Conservation (phyloP, 2,797 vertebrate species). For the Philypnodon macrostomus region DNA sequence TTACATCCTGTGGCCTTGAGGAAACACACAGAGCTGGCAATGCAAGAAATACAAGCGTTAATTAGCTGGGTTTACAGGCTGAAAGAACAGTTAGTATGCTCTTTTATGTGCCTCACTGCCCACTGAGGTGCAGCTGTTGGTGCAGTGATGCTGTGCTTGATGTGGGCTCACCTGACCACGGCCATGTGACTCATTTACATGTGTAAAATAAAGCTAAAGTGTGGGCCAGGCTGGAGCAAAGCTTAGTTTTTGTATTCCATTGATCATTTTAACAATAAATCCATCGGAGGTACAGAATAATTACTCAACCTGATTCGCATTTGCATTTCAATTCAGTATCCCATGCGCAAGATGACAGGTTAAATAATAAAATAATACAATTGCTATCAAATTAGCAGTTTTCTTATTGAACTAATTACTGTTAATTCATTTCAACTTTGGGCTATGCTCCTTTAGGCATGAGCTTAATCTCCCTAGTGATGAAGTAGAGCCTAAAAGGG, state of each 20-base stretch:
- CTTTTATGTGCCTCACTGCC: slow-evolving; percentile 46
- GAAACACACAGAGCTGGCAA: slow-evolving; percentile 55
- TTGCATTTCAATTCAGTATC: slow-evolving; percentile 52
- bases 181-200: slow-evolving; percentile 41
- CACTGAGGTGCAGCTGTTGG: slow-evolving; percentile 38
- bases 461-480: slow-evolving; percentile 77
- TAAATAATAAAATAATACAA: slow-evolving; percentile 67
- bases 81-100: slow-evolving; percentile 47
- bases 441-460: slow-evolving; percentile 74
- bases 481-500: slow-evolving; percentile 63
- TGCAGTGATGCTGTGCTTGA: slow-evolving; percentile 48
- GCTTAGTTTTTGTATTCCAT: slow-evolving; percentile 28
- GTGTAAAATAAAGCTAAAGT: slow-evolving; percentile 52
- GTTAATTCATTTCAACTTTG: slow-evolving; percentile 79
- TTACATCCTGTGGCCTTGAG: slow-evolving; percentile 58
- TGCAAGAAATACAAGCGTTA: slow-evolving; percentile 58
- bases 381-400: slow-evolving; percentile 71
- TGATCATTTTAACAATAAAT: slow-evolving; percentile 29
- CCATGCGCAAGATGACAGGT: slow-evolving; percentile 68
- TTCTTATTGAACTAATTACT: slow-evolving; percentile 77
- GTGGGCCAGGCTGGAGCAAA: slow-evolving; percentile 42
- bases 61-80: slow-evolving; percentile 71
- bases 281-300: slow-evolving; percentile 48
- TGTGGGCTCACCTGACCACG: slow-evolving; percentile 47
- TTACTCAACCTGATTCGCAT: slow-evolving; percentile 34